Base-by-base conservation (phyloP, 2,888 invertebrate species). In the Drosophila ezoana region DNA sequence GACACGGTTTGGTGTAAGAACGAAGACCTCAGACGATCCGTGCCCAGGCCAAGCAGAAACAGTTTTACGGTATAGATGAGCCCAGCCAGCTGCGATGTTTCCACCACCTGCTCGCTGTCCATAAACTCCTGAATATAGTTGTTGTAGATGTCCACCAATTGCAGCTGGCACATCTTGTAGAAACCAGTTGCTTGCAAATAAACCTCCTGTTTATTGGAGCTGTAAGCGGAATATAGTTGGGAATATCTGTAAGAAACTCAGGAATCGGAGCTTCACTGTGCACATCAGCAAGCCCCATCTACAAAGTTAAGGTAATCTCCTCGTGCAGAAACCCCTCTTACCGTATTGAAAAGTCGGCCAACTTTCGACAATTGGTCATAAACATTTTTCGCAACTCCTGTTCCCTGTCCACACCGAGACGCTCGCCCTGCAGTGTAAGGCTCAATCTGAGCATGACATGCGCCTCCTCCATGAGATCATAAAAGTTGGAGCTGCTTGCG, bases 391-490 rank as follows among this genome's bases (percentile, higher is more conserved):
- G 82, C 41, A 92, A 64, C 10, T 72, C 59, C 40, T 86, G 76
- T 28, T 91, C 88, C 10, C 90, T 72, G 6, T 91, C 89, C 10
- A 61, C 59, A 3, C 54, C 66, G 6, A 87, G 60, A 1, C 88
- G 83, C 11, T 90, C 90, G 14, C 87, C 90, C 51, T 91, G 90
- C 40, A 92, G 64, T 1, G 90, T 87, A 1, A 89, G 76, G 35
- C 91, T 90, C 18, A 92, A 72, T 3, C 94, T 92, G 16, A 96
- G 91, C 79, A 96, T 94, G 76, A 95, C 93, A 87, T 96, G 95
- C 5, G 95, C 95, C 91, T 96, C 96, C 79, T 94, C 94, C 86
- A 96, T 92, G 59, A 97, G 92, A 90, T 96, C 95, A 65, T 94
- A 93, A 87, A 96, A 96, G 2, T 95, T 95, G 40, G 94, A 93